Evolutionary conservation across 2,113 vertebrate genomes (phyloP), one percentile per base, ranked within the genome.

Genomic region (Leiothrix lutea): DNA sequence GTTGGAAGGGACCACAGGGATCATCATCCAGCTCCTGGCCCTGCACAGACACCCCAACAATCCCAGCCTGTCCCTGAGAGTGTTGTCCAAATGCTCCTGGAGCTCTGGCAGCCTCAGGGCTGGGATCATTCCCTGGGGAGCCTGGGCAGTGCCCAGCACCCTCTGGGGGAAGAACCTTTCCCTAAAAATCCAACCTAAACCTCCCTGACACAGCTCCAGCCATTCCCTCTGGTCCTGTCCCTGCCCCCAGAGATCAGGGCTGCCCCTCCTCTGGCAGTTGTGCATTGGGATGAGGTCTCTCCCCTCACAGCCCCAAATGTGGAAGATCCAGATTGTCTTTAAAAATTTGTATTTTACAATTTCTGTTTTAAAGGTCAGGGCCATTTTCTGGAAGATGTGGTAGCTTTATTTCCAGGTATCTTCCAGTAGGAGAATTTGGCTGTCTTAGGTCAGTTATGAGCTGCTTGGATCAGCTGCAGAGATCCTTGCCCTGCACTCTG

Each of bases 21-120:
- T 47, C 38, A 60, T 13, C 22, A 9, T 11, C 20, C 40, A 67
- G 6, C 11, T 14, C 45, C 45, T 4, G 61, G 9, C 16, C 69
- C 53, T 47, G 53, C 45, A 60, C n/a, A 53, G 61, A 40, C 38
- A 58, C 6, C 28, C 25, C 79, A 54, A 13, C n/a, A 82, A 42
- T 5, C 17, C n/a, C 78, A 44, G 11, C 28, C 26, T 51, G 58
- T 18, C 31, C 57, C 50, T 42, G 16, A 1, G 1, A n/a, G 56
- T 0, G 0, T 0, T 33, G 10, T 12, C 23, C 60, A 24, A 58
- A 1, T 0, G 0, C 13, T 38, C 51, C 44, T 23, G 42, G 51
- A 66, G 86, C 60, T 73, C 15, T 58, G 85, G 24, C 42, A 71
- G 57, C 48, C 57, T 71, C 2, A 0, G 33, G 62, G 14, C 22